Conservation (phyloP, 2,797 vertebrate genomes). For the Gorsachius magnificus region DNA sequence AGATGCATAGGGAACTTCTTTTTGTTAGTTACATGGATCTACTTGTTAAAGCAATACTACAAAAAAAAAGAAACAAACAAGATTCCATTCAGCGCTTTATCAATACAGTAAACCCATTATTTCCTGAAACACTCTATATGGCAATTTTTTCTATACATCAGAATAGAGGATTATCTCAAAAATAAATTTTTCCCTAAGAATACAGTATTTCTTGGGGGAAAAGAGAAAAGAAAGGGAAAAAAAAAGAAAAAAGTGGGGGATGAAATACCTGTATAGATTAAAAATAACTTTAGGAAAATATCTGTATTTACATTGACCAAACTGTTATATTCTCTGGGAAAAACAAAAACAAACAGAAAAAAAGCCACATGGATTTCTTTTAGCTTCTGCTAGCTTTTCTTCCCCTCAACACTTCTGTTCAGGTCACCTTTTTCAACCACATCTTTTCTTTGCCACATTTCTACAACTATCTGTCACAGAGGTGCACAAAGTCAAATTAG, state of each 20-base stretch:
- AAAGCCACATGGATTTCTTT: neutral
- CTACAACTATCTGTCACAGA: neutral
- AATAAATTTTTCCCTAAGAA: neutral
- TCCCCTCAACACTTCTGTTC: neutral
- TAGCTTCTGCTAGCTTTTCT: neutral
- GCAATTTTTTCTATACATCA: neutral
- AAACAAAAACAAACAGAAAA: neutral
- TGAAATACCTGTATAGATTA: neutral
- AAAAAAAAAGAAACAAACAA: neutral
- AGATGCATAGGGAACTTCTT: neutral
- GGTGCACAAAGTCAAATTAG: too few species aligned
- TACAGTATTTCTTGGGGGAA: fast-evolving
- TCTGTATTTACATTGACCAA: neutral
- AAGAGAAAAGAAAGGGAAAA: neutral
- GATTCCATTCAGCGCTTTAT: neutral
- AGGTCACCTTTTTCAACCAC: neutral
- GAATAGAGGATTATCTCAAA: neutral
- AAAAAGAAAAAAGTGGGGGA: too few species aligned
- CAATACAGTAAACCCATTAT: neutral
- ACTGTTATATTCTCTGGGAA: neutral
- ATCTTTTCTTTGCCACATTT: neutral
- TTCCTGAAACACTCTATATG: neutral
- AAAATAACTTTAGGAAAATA: neutral
- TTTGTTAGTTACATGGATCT: neutral
- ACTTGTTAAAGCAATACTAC: neutral